These are phyloP conservation scores for Cyprinella venusta DNA, from an alignment of 2,797 vertebrate genomes.

Conservation along the genomic window DNA sequence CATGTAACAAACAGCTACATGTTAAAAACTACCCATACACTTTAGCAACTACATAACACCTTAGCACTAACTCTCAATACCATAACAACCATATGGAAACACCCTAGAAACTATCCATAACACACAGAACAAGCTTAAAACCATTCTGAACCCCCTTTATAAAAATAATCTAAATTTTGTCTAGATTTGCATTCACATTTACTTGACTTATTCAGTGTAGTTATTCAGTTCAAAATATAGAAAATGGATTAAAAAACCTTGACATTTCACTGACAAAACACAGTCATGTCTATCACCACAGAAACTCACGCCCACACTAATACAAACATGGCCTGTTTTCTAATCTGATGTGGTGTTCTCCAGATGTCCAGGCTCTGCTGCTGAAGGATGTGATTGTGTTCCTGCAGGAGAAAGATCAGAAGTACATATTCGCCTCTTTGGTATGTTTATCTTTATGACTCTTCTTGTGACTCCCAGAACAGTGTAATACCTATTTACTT, in stretches of 20 bases:
- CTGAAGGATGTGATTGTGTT: slow-evolving; percentile 89
- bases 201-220: neutral
- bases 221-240: neutral
- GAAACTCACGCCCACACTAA: slow-evolving; percentile 9
- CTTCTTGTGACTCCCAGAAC: neutral
- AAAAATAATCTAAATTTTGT: neutral
- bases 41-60: neutral
- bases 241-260: neutral
- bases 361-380: slow-evolving; percentile 91
- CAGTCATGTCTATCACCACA: slow-evolving; percentile 4
- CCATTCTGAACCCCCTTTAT: neutral
- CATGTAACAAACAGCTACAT: neutral
- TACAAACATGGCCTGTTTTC: slow-evolving; percentile 17
- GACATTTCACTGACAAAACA: neutral
- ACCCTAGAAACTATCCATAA: neutral
- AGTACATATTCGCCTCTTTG: slow-evolving; percentile 89
- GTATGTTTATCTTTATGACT: slow-evolving; percentile 71
- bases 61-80: neutral
- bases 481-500: slow-evolving; percentile 1
- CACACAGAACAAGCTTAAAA: neutral
- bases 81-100: neutral
- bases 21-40: neutral
- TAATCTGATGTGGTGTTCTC: slow-evolving; percentile 23
- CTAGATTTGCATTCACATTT: neutral
- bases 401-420: slow-evolving; percentile 96